Evolutionary conservation across 92 coral and sea anemone genomes (phyloP).

Genomic region (Heteractis magnifica): DNA sequence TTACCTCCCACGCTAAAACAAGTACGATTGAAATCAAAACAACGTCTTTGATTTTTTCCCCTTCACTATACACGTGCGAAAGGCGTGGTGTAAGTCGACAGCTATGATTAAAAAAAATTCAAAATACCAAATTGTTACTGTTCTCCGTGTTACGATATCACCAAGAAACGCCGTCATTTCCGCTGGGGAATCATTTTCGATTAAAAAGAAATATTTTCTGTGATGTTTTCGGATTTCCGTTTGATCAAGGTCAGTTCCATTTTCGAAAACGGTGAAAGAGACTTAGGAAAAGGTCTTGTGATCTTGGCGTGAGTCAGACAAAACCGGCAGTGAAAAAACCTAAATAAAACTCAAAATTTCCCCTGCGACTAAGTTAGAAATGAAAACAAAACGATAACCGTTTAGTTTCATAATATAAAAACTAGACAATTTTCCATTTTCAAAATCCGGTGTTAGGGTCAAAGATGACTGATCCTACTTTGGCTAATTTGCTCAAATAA

Average conservation of each 20-base stretch:
- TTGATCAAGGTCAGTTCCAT: background rate
- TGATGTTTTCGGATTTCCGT: slow-evolving; percentile 10
- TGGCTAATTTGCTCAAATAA: background rate
- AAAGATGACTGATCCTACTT: too few species aligned
- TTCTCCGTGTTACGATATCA: background rate
- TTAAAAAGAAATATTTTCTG: background rate
- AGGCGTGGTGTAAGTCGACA: slow-evolving; percentile 1
- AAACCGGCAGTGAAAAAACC: too few species aligned
- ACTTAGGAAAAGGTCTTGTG: too few species aligned
- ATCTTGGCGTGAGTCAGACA: too few species aligned
- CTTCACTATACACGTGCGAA: background rate
- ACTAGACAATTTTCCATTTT: too few species aligned
- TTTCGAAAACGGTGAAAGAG: background rate
- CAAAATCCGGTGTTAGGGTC: too few species aligned
- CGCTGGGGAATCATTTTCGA: background rate
- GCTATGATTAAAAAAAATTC: background rate
- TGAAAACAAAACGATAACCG: too few species aligned
- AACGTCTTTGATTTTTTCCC: background rate
- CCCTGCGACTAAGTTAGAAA: too few species aligned
- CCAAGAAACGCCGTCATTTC: background rate
- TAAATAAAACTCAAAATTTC: too few species aligned
- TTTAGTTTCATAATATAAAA: too few species aligned
- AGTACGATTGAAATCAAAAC: background rate
- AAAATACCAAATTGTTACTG: background rate
- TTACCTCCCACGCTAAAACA: slow-evolving; percentile 8